Percentiles rank a stretch among this genome's conserved stretches.
Conservation (phyloP, 2,113 vertebrate genomes). For the Poecilia latipinna region DNA sequence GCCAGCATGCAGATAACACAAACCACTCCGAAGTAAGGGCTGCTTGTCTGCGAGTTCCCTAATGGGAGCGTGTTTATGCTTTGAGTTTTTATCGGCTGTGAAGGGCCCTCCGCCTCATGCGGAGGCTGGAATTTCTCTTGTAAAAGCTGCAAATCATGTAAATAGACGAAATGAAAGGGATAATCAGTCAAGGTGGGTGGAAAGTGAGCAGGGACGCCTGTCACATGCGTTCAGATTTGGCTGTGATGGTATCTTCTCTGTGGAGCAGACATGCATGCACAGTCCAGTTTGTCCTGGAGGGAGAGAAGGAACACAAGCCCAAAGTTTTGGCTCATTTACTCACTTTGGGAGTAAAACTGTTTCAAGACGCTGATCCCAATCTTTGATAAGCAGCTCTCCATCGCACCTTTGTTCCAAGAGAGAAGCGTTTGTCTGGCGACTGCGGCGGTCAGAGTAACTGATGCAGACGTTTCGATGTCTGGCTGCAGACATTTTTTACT, state of each 20-base stretch:
- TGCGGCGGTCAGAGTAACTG: slow-evolving; percentile 63
- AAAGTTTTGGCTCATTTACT: slow-evolving; percentile 13
- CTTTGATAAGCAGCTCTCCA: slow-evolving; percentile 57
- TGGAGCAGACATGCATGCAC: slow-evolving; percentile 20
- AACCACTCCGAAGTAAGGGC: slow-evolving; percentile 68
- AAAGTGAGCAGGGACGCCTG: slow-evolving; percentile 19
- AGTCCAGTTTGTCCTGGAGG: slow-evolving; percentile 25
- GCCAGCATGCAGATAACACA: slow-evolving; percentile 70
- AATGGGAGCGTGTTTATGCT: slow-evolving; percentile 81
- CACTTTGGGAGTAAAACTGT: slow-evolving; percentile 48
- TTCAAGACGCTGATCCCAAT: slow-evolving; percentile 52
- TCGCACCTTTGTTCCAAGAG: slow-evolving; percentile 37
- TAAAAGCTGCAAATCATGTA: slow-evolving; percentile 37
- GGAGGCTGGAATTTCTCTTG: slow-evolving; percentile 58
- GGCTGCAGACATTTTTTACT: slow-evolving; percentile 59
- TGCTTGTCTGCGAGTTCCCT: slow-evolving; percentile 70
- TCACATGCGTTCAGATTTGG: slow-evolving; percentile 26
- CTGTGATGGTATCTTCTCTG: slow-evolving; percentile 52
- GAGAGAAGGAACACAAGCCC: slow-evolving; percentile 43
- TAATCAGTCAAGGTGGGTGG: slow-evolving; percentile 40
- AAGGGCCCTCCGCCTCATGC: slow-evolving; percentile 43
- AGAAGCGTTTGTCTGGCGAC: slow-evolving; percentile 40
- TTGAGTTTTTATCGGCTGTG: slow-evolving; percentile 68
- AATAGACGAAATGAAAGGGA: slow-evolving; percentile 54
- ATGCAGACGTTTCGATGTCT: slow-evolving; percentile 75